Evolutionary conservation across 1,140 invertebrate genomes (phyloP).

Genomic region (Centruroides sculpturatus): DNA sequence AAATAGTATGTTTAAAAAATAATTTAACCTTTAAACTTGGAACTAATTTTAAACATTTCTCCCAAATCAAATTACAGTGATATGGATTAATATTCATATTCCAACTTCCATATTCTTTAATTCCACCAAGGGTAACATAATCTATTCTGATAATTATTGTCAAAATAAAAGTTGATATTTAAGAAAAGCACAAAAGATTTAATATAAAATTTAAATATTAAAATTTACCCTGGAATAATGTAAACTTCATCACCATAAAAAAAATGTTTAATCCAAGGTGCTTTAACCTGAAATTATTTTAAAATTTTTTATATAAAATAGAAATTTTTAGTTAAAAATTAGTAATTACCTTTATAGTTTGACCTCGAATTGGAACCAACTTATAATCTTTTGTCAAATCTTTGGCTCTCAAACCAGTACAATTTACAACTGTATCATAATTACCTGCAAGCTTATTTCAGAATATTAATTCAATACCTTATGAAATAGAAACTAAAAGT

Average conservation of each 20-base stretch:
- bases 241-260: slow-evolving; percentile 76
- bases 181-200: neutral
- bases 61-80: slow-evolving; percentile 55
- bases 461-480: too few relatives aligned
- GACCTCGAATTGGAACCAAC: slow-evolving; percentile 72
- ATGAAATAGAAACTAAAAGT: too few relatives aligned
- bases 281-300: slow-evolving; percentile 44
- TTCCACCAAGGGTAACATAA: slow-evolving; percentile 64
- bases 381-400: slow-evolving; percentile 56
- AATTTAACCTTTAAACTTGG: slow-evolving; percentile 43
- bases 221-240: slow-evolving; percentile 49
- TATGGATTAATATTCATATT: slow-evolving; percentile 48
- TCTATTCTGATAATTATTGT: slow-evolving; percentile 33
- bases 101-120: slow-evolving; percentile 61
- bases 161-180: neutral
- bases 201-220: neutral
- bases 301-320: neutral
- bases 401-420: slow-evolving; percentile 65
- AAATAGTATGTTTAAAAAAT: too few relatives aligned
- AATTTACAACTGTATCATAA: slow-evolving; percentile 76
- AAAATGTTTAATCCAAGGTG: slow-evolving; percentile 78
- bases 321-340: neutral
- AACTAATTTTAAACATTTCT: slow-evolving; percentile 51
- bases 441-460: slow-evolving; percentile 28
- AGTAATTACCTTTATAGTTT: slow-evolving; percentile 28